These are phyloP conservation scores for Morphnarchus princeps DNA, from an alignment of 2,113 vertebrate species.

Conservation along the genomic window DNA sequence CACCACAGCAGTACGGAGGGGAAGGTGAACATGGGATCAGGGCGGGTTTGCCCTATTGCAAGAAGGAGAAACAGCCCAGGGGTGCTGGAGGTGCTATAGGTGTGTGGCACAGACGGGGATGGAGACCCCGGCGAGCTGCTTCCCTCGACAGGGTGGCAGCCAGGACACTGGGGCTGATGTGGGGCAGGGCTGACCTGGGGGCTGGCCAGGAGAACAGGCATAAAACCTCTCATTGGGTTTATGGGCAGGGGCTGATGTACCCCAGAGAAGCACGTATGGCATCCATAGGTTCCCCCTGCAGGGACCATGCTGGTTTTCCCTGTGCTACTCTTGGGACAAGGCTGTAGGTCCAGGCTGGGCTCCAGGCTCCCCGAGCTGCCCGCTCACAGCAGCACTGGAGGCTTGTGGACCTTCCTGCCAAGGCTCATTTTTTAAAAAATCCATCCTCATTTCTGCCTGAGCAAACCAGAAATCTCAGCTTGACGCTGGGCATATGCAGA, in stretches of 20 bases:
- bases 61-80: not conserved
- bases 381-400: not conserved
- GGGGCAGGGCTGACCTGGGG: not conserved
- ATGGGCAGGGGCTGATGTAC: not conserved
- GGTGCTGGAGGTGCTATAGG: accelerated
- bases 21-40: not conserved
- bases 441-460: not conserved
- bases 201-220: accelerated
- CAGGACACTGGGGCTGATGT: not conserved
- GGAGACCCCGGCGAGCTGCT: not conserved
- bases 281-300: not conserved
- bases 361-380: not conserved
- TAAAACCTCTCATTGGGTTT: not conserved
- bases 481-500: not conserved
- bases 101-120: not conserved
- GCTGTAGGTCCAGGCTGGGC: not conserved
- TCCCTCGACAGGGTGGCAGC: accelerated
- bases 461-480: not conserved
- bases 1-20: not conserved
- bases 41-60: not conserved
- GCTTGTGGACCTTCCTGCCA: too few species aligned
- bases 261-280: not conserved
- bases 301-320: not conserved
- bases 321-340: not conserved
- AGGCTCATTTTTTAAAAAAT: not conserved